phyloP scores from a whole-genome alignment of 2,113 vertebrate species.

The Anolis sagrei region DNA sequence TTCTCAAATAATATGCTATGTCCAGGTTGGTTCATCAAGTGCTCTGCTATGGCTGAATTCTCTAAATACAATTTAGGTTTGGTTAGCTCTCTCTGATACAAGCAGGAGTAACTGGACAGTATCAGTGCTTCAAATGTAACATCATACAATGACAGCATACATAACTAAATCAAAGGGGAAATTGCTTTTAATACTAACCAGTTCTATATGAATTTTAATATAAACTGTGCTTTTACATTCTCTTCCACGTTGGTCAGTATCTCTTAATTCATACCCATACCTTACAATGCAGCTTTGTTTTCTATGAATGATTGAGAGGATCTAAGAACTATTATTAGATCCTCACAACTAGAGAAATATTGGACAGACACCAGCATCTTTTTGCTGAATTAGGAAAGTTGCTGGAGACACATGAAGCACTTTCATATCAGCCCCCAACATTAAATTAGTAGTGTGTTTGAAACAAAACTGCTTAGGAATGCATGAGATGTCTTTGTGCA shows the following conservation, averaged over 20 bases:
- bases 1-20: too few relatives aligned
- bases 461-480: conserved; percentile 29
- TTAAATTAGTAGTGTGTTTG: neutral
- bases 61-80: too few relatives aligned
- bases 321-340: conserved; percentile 10
- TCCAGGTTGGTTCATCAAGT: too few relatives aligned
- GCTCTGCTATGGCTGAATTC: too few relatives aligned
- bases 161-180: neutral
- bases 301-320: neutral
- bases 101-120: too few relatives aligned
- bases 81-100: too few relatives aligned
- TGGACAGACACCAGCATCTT: neutral
- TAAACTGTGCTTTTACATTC: neutral
- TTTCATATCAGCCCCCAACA: conserved; percentile 35
- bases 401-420: neutral
- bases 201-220: neutral
- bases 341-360: conserved; percentile 10
- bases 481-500: neutral
- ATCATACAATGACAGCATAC: too few relatives aligned
- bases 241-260: neutral
- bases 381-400: conserved; percentile 35
- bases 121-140: too few relatives aligned
- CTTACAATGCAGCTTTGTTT: conserved; percentile 19
- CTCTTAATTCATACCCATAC: neutral
- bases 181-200: neutral